Conservation (phyloP, 2,888 invertebrate species). For the Diarsia rubi region DNA sequence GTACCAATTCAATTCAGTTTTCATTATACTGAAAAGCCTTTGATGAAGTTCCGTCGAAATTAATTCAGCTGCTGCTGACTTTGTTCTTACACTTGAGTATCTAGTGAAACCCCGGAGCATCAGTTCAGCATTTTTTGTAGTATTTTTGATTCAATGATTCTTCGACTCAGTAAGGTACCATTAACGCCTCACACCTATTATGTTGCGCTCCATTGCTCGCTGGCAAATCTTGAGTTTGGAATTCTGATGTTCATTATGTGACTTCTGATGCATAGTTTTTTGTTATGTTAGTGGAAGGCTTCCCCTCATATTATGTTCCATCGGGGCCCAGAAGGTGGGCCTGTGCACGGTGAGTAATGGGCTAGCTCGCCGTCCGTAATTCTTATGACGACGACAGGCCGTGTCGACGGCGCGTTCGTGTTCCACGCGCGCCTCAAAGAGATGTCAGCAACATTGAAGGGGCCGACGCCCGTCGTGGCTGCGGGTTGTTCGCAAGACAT, state of each 20-base stretch:
- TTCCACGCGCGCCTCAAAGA: too few species aligned
- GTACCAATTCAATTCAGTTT: conserved; percentile 52
- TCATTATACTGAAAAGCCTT: conserved; percentile 58
- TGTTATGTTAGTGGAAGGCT: neutral
- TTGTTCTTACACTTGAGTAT: conserved; percentile 24
- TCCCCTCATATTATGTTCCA: neutral
- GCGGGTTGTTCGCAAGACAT: too few species aligned
- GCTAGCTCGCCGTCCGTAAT: too few species aligned
- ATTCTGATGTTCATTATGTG: neutral
- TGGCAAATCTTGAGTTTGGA: neutral
- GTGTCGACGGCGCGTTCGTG: too few species aligned
- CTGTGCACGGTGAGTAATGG: too few species aligned
- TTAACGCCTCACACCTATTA: too few species aligned
- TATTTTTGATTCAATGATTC: neutral
- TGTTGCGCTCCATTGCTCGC: too few species aligned
- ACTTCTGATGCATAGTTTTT: neutral
- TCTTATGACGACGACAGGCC: too few species aligned
- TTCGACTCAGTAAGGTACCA: neutral
- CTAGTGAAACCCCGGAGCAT: neutral
- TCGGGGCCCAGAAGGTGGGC: too few species aligned
- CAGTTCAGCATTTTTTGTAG: neutral
- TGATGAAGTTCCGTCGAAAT: conserved; percentile 45
- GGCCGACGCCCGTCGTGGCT: too few species aligned
- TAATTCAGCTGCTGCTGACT: conserved; percentile 31
- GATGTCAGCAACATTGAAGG: too few species aligned